Evolutionary conservation across 2,797 vertebrate genomes (phyloP).

Genomic region (Heliangelus exortis): DNA sequence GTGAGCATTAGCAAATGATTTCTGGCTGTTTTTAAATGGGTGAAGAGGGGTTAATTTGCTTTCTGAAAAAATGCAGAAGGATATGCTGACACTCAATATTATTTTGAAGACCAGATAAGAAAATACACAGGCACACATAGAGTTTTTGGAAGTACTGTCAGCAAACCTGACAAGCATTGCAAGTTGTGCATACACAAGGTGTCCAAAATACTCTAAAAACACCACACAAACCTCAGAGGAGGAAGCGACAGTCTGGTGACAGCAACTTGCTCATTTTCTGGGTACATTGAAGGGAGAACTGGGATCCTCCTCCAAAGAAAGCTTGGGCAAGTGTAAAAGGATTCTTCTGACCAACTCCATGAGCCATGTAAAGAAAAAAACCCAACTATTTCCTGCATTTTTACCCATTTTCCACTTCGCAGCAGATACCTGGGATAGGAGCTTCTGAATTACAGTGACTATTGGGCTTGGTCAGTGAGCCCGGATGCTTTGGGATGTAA

Average conservation of each 20-base stretch:
- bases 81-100: constrained; percentile 12
- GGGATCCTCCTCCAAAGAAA: not conserved
- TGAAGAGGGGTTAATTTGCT: constrained; percentile 12
- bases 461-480: not conserved
- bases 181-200: not conserved
- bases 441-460: not conserved
- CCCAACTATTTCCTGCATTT: not conserved
- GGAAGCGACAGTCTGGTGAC: not conserved
- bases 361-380: not conserved
- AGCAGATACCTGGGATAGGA: not conserved
- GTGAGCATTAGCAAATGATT: not conserved
- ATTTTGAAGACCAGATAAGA: constrained; percentile 3
- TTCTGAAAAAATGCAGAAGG: constrained; percentile 9
- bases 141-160: not conserved
- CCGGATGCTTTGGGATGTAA: not conserved
- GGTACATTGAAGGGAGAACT: not conserved
- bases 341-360: not conserved
- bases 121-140: not conserved
- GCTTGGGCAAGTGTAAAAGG: not conserved
- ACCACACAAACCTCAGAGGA: not conserved
- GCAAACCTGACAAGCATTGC: not conserved
- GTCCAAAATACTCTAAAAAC: not conserved
- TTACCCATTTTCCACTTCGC: not conserved
- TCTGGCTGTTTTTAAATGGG: not conserved
- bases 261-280: not conserved